phyloP scores from a whole-genome alignment of 2,113 vertebrate genomes.

The Stigmatopora nigra region DNA sequence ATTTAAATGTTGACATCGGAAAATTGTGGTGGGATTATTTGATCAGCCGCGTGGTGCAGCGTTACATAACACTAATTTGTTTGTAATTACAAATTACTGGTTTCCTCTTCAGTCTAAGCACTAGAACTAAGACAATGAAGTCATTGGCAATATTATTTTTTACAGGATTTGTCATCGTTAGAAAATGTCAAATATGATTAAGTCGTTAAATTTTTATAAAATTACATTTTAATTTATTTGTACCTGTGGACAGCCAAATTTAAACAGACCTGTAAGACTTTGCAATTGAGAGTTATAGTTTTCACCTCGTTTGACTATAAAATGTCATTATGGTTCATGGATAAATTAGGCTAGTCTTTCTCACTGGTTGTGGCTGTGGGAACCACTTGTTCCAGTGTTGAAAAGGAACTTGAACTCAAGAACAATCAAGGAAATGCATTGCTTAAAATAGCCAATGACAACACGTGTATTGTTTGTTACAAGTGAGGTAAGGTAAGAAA shows the following conservation, averaged over 20 bases:
- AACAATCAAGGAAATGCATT: not conserved
- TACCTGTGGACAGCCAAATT: no score
- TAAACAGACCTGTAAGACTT: not conserved
- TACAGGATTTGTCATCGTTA: not conserved
- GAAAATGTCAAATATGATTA: not conserved
- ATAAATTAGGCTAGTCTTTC: not conserved
- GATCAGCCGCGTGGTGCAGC: slow-evolving; percentile 27
- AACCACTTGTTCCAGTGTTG: not conserved
- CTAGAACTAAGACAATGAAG: not conserved
- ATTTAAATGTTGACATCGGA: not conserved
- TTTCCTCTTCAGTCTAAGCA: slow-evolving; percentile 10
- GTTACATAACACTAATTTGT: slow-evolving; percentile 54
- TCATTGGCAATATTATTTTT: no score
- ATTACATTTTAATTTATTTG: no score
- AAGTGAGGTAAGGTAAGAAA: not conserved
- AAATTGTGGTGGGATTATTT: not conserved
- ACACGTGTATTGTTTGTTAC: not conserved
- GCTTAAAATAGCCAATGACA: not conserved
- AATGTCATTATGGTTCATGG: not conserved
- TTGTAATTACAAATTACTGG: slow-evolving; percentile 47
- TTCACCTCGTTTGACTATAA: not conserved
- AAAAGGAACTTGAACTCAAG: not conserved
- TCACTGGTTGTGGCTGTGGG: not conserved
- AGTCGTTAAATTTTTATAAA: no score
- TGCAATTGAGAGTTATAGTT: not conserved